A percentile compares a stretch with the other conserved stretches of the same genome.
These are phyloP conservation scores for Phrynosoma blainvillii DNA, from an alignment of 2,113 vertebrate species.

Conservation along the genomic window DNA sequence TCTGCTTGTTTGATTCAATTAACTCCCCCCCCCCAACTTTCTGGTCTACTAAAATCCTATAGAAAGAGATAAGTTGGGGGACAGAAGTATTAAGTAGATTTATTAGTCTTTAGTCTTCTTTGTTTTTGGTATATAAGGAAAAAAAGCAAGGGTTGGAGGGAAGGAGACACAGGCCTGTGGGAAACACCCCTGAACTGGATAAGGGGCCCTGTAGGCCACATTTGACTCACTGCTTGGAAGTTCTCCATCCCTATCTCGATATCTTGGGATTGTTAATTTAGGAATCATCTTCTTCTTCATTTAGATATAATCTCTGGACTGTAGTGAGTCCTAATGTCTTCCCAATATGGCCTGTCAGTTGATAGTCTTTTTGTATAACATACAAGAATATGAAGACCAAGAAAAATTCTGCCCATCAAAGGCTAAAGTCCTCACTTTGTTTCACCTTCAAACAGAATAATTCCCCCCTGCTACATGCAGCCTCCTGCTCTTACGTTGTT, in stretches of 20 bases:
- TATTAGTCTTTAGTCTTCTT: not conserved
- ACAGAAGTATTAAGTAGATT: not conserved
- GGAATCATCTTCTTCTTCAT: not conserved
- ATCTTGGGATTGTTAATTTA: conserved; percentile 12
- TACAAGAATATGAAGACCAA: not conserved
- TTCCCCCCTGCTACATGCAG: not conserved
- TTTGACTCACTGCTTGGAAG: no score
- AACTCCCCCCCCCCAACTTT: conserved; percentile 1
- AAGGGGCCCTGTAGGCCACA: no score
- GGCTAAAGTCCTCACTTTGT: not conserved
- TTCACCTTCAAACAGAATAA: not conserved
- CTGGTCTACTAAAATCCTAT: conserved; percentile 12
- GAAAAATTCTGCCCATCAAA: not conserved
- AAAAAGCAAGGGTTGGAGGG: no score
- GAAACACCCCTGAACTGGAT: no score
- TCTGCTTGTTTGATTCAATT: not conserved
- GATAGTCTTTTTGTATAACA: not conserved
- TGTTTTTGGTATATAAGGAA: no score
- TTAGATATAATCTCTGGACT: not conserved
- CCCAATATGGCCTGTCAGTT: not conserved
- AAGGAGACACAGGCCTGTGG: no score
- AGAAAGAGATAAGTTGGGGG: not conserved
- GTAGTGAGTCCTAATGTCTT: not conserved
- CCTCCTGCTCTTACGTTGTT: not conserved
- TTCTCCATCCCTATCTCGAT: no score